Conservation (phyloP, 1,140 invertebrate genomes). For the Ceratina calcarata region DNA sequence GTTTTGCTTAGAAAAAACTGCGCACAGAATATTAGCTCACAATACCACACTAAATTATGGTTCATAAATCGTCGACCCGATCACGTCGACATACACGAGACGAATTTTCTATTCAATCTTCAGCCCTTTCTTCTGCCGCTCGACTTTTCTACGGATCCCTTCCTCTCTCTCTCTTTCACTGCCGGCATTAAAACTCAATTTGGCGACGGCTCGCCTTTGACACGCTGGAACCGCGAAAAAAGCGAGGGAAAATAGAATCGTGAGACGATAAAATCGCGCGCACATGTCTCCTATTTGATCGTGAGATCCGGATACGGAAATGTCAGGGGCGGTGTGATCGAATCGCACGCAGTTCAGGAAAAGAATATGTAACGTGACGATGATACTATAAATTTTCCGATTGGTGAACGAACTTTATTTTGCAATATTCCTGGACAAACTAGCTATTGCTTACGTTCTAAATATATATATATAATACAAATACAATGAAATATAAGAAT, state of each 20-base stretch:
- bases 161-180: not conserved
- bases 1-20: too few relatives aligned
- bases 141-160: not conserved
- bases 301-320: not conserved
- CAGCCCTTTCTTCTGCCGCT: conserved; percentile 19
- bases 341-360: not conserved
- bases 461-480: too few relatives aligned
- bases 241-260: not conserved
- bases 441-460: too few relatives aligned
- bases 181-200: conserved; percentile 45
- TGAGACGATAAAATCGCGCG: conserved; percentile 14
- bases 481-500: too few relatives aligned
- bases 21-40: not conserved
- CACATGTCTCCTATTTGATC: conserved; percentile 11
- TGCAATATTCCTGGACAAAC: not conserved
- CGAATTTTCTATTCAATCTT: conserved; percentile 32
- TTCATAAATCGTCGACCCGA: conserved; percentile 55
- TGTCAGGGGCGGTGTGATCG: not conserved
- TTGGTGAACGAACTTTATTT: not conserved
- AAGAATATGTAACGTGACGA: not conserved
- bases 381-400: too few relatives aligned
- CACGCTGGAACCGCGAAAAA: not conserved
- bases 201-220: conserved; percentile 30
- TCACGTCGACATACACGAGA: conserved; percentile 7
- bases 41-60: conserved; percentile 57